These are phyloP conservation scores for Lates japonicus DNA, from an alignment of 2,797 vertebrate species.

Conservation along the genomic window DNA sequence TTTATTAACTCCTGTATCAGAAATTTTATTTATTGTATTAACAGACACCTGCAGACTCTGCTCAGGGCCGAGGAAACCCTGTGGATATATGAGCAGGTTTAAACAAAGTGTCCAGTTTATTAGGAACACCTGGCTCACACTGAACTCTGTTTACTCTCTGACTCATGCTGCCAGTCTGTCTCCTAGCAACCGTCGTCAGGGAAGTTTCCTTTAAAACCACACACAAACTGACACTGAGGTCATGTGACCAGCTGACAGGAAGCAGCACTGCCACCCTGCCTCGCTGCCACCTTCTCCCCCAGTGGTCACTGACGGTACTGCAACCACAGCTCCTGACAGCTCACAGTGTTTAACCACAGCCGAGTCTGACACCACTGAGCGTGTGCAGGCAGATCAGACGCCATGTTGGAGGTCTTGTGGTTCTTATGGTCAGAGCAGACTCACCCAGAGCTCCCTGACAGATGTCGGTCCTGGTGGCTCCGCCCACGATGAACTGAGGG, in stretches of 20 bases:
- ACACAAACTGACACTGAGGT: too few relatives aligned
- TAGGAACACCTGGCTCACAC: too few relatives aligned
- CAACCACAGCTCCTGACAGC: too few relatives aligned
- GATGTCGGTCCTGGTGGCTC: conserved; percentile 91
- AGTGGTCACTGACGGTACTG: not conserved
- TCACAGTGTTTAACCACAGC: too few relatives aligned
- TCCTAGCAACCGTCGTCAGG: not conserved
- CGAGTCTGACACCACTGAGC: too few relatives aligned
- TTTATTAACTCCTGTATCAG: too few relatives aligned
- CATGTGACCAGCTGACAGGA: not conserved
- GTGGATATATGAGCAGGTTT: too few relatives aligned
- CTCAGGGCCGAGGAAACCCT: too few relatives aligned
- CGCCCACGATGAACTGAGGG: conserved; percentile 90
- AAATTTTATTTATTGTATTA: too few relatives aligned
- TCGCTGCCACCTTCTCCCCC: not conserved
- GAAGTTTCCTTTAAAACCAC: not conserved
- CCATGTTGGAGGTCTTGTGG: too few relatives aligned
- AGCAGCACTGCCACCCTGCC: not conserved
- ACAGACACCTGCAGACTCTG: not conserved
- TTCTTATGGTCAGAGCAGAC: conserved; percentile 54
- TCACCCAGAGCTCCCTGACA: conserved; percentile 93
- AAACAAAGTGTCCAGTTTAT: too few relatives aligned
- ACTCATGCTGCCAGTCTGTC: not conserved
- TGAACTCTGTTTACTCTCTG: not conserved
- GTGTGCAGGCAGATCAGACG: too few relatives aligned